phyloP scores from a whole-genome alignment of 2,113 vertebrate species.

The Lycaon pictus region DNA sequence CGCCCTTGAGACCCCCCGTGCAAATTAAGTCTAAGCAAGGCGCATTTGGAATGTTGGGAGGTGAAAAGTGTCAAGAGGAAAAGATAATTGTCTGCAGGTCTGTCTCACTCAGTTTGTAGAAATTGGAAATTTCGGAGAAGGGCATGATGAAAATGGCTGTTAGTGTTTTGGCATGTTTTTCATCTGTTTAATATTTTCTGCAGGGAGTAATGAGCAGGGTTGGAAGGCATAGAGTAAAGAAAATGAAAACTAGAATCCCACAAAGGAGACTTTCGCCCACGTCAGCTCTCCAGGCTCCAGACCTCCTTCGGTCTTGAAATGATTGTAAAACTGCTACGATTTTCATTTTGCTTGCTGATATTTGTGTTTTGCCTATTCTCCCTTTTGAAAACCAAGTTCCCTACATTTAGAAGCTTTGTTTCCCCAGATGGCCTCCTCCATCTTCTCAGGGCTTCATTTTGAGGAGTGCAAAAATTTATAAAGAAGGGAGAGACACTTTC shows the following conservation, averaged over 20 bases:
- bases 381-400: slow-evolving; percentile 16
- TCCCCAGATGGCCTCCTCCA: background rate
- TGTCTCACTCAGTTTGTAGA: background rate
- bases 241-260: background rate
- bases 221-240: background rate
- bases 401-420: background rate
- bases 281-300: background rate
- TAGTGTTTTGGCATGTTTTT: background rate
- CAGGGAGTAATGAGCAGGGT: background rate
- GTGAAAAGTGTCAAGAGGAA: background rate
- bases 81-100: background rate
- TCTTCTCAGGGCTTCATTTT: background rate
- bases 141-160: background rate
- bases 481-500: background rate
- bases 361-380: background rate
- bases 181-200: background rate
- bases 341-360: background rate
- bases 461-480: background rate
- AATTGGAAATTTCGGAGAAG: background rate
- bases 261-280: background rate
- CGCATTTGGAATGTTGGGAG: background rate
- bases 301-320: background rate
- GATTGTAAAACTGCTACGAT: background rate
- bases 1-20: background rate
- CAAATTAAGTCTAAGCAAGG: background rate